Conservation (phyloP, 2,888 invertebrate species). For the Caenorhabditis sp. region DNA sequence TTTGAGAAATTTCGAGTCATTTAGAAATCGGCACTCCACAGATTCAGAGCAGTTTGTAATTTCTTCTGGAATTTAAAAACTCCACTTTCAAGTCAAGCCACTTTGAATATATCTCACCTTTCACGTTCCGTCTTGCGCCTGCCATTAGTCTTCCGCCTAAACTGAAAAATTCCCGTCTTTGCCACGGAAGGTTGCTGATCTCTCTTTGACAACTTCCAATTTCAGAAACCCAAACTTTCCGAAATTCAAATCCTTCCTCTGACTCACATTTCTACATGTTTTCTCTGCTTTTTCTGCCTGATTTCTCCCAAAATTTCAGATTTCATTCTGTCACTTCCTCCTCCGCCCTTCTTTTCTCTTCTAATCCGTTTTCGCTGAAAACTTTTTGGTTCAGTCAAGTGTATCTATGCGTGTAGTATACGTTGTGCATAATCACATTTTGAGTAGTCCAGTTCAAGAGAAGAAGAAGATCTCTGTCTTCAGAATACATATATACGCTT, state of each 20-base stretch:
- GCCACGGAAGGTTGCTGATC: no score
- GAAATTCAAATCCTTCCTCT: background rate
- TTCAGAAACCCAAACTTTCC: background rate
- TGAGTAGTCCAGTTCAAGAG: constrained; percentile 28
- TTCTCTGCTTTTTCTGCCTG: background rate
- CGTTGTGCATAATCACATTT: constrained; percentile 28
- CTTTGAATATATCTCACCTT: no score
- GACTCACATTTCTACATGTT: no score
- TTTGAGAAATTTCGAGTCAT: no score
- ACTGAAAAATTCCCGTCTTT: no score
- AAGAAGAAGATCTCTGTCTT: constrained; percentile 27
- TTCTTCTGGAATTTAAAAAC: no score
- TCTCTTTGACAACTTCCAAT: no score
- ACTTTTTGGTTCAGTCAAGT: constrained; percentile 33
- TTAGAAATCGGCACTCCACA: no score
- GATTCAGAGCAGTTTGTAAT: no score
- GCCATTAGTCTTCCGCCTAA: no score
- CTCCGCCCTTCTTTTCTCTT: background rate
- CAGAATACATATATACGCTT: constrained; percentile 9
- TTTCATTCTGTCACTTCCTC: background rate
- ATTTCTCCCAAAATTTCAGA: background rate
- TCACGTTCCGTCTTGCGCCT: no score
- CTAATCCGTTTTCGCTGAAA: constrained; percentile 25
- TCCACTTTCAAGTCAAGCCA: no score
- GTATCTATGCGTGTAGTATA: constrained; percentile 18